Percentiles rank a stretch among this genome's conserved stretches.
Evolutionary conservation across 2,797 vertebrate genomes (phyloP).

Genomic region (Mormyrops boulengeri): DNA sequence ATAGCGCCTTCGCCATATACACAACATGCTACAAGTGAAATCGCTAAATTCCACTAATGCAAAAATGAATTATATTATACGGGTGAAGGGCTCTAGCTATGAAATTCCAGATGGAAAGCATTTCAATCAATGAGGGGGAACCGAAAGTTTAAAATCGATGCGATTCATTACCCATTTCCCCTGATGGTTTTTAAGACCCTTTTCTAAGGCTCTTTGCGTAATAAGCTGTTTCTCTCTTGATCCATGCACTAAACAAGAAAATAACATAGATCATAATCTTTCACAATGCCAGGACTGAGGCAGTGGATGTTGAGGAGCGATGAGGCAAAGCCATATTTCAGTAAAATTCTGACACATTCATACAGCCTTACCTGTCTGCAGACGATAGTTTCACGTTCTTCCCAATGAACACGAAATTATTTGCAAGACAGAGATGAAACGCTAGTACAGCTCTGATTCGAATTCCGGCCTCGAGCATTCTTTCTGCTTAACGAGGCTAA

Average conservation of each 20-base stretch:
- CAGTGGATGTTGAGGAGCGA: neutral
- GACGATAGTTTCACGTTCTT: neutral
- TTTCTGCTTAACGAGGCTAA: neutral
- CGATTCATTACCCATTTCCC: neutral
- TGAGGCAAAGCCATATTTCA: neutral
- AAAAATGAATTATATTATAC: neutral
- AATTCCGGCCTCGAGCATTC: neutral
- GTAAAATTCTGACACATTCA: neutral
- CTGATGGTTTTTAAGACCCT: neutral
- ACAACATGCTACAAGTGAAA: neutral
- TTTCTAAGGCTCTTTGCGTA: neutral
- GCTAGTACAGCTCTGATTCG: neutral
- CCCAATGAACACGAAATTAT: neutral
- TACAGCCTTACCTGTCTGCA: neutral
- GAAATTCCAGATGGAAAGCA: constrained; percentile 5
- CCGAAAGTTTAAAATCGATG: neutral
- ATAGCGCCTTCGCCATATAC: neutral
- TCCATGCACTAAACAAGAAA: neutral
- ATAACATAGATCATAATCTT: neutral
- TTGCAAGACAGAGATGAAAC: neutral
- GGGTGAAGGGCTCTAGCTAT: neutral
- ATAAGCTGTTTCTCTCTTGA: neutral
- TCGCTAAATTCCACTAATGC: neutral
- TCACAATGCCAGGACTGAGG: neutral
- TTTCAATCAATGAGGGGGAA: neutral